Evolutionary conservation across 2,113 vertebrate genomes (phyloP), one percentile per base, ranked within the genome.

Genomic region (Brienomyrus brachyistius): DNA sequence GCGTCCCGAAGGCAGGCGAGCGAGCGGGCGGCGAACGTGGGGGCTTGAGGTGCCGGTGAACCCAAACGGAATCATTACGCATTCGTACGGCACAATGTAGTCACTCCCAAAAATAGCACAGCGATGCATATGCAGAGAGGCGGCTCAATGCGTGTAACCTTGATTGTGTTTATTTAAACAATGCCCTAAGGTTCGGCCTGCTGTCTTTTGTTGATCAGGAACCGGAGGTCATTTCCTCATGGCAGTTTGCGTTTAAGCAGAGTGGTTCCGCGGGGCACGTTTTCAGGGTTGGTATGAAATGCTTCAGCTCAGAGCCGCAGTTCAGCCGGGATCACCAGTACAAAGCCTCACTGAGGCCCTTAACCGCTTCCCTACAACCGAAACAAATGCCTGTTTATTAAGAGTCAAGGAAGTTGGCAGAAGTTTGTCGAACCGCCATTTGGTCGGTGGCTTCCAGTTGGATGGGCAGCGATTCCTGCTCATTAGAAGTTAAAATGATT

Each of bases 351-450:
- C 77, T 31, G 51, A 74, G 47, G 15, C 70, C 45, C 77, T 40
- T 89, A 89, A 89, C 70, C 48, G 19, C 70, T 51, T 80, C 31
- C 43, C 27, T 80, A 35, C 88, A 77, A n/a, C 31, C 17, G n/a
- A 70, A 89, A 87, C 85, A 87, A 87, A 89, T 89, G 66, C 59
- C 45, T 51, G 48, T 74, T 74, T 62, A 89, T 89, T 89, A 80
- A 89, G 70, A 89, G 45, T 52, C 43, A 27, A 80, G 48, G 47
- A 40, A 52, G 21, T 51, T 89, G 88, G 88, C 66, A 52, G 70
- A 87, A 87, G 45, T 35, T 27, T 13, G 51, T 19, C 15, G 1
- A 54, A 56, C 27, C 11, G 31, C 83, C 83, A 87, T 54, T 31
- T 87, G 51, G 48, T 54, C 43, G 40, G 17, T 19, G 31, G 51